Percentiles rank a stretch among this genome's conserved stretches.
These are phyloP conservation scores for Syngnathus rostellatus DNA, from an alignment of 2,797 vertebrate genomes.

Conservation along the genomic window DNA sequence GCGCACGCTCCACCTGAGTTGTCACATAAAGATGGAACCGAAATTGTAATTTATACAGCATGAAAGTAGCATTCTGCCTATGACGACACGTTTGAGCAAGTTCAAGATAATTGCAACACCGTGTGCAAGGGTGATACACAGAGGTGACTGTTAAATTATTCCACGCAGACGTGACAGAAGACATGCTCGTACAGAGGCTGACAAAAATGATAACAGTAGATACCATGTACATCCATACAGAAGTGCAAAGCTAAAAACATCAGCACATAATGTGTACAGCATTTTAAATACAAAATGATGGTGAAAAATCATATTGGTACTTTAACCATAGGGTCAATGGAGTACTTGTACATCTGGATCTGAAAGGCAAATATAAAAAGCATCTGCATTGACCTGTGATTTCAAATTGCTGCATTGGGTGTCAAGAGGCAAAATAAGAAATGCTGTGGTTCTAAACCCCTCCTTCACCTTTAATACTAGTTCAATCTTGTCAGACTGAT, in stretches of 20 bases:
- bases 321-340: background rate
- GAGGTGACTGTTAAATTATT: slow-evolving; percentile 7
- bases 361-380: background rate
- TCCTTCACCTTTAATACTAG: background rate
- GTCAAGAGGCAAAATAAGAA: too few relatives aligned
- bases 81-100: background rate
- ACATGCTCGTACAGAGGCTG: slow-evolving; percentile 13
- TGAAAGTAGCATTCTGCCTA: background rate
- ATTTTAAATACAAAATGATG: background rate
- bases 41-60: background rate
- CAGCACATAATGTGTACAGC: background rate
- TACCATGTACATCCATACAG: background rate
- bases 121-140: background rate
- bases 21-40: slow-evolving; percentile 16
- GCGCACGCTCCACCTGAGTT: slow-evolving; percentile 50
- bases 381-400: background rate
- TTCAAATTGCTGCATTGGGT: background rate
- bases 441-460: background rate
- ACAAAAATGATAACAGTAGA: slow-evolving; percentile 6
- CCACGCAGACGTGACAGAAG: slow-evolving; percentile 1
- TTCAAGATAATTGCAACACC: background rate
- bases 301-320: too few relatives aligned
- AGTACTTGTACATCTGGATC: background rate
- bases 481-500: background rate
- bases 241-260: background rate